Base-by-base conservation (phyloP, 35 echinoderm and acorn worm genomes). In the Apostichopus californicus region DNA sequence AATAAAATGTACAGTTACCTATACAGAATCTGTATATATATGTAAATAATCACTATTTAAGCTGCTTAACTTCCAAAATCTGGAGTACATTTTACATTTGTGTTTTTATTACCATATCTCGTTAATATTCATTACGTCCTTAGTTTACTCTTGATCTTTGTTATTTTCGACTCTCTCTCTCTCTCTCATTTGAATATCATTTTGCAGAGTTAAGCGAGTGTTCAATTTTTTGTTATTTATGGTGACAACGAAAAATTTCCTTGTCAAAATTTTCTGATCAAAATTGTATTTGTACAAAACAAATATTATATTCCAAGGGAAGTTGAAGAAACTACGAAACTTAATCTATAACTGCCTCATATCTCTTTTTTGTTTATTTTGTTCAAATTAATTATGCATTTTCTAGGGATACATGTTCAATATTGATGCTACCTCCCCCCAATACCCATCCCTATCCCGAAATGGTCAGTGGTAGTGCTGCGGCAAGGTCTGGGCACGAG, bases 241-340 rank as follows among this genome's bases (percentile, higher is more conserved):
- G 71, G 7, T 75, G 71, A 75, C 71, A 75, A 75, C 14, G 15
- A 20, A 75, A 75, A 75, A 22, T 20, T 75, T 75, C 7, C 13
- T 75, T 75, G 71, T 75, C 71, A 75, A 75, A 46, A 75, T 75
- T 75, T 75, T 75, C 71, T 75, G 71, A 75, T 75, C 7, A 75
- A 55, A 83, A 83, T 22, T 59, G 81, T 85, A 85, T 85, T 85
- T 85, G 81, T 85, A 85, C 81, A 85, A 18, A n/a, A 75, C 15
- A 85, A 85, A 85, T 85, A 85, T 85, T 85, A 54, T 85, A 85
- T 85, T 85, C 81, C 81, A 59, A 85, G 56, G 81, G 81, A 85
- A 54, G 81, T 85, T 54, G 55, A 85, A 85, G 17, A 60, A 75
- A 75, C 71, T 75, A 22, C 1, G 20, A 75, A 75, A 20, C 11